Base-by-base conservation (phyloP, 2,113 vertebrate species). In the Corythaixoides concolor region DNA sequence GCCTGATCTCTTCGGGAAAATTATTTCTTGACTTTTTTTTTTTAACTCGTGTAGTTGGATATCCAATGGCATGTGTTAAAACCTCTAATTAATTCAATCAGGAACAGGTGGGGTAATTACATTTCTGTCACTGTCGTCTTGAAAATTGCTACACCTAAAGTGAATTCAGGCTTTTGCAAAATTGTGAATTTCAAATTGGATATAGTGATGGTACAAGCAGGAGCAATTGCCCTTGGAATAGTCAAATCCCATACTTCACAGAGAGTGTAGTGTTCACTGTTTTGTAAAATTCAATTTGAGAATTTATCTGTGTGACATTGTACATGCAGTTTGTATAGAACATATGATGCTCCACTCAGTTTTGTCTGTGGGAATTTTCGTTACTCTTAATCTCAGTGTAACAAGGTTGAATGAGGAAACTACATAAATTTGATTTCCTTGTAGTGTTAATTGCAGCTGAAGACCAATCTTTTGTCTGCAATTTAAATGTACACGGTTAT, bases 11-110 rank as follows among this genome's bases (percentile, higher is more conserved):
- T 90, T 93, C 60, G 70, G 56, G 69, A 84, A 94, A 91, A 73
- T 87, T 73, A 83, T 56, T 86, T 76, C 67, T 90, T 85, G 62
- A 70, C 50, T 80, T 87, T 93, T 39, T 87, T 93, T 39, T 95
- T 85, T 90, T 16, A 88, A 70, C 66, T 70, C 32, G 32, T 45
- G 32, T 88, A 85, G 85, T 87, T 80, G 55, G 41, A 37, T 87
- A 60, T 81, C 59, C 21, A 53, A 41, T 84, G 76, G 84, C 43
- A 62, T 89, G 35, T 84, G 50, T 91, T 94, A 88, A 95, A 93
- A 91, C 24, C 23, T 87, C 23, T 80, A 79, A 72, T 85, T 68
- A 93, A 82, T 89, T 81, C 74, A 69, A 43, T 88, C 79, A 85
- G 74, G 64, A 64, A 62, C 73, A 78, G 77, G 73, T 87, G 8